Evolutionary conservation across 2,113 vertebrate species (phyloP), one percentile per base, ranked within the genome.

Genomic region (Vulpes ferrilata): DNA sequence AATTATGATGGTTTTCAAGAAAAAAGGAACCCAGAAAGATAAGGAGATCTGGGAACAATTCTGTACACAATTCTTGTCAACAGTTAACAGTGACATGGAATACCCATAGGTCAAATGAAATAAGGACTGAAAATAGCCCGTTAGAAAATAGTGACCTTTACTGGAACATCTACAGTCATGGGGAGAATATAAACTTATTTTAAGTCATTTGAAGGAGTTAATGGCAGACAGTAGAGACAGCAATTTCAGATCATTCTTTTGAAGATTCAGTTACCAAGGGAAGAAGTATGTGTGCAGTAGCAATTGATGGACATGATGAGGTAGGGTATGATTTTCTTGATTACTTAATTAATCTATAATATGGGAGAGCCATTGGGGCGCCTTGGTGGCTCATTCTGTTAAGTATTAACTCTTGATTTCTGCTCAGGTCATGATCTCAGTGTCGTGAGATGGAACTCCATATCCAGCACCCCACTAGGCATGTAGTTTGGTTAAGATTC

Each of bases 171-270:
- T 78, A 22, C 3, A 79, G 10, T 8, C 16, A 15, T n/a, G 22
- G 23, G 13, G 5, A 79, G 15, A 32, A 32, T 2, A 10, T 48
- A 16, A 38, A 80, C 11, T 65, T 60, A 35, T n/a, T 35, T 89
- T 64, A 88, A 51, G 13, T 60, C 43, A 65, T 83, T 97, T 90
- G 13, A 79, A 53, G 30, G 86, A 73, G 51, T 64, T 86, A 67
- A 74, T 57, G 22, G 60, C 17, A 92, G 67, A 79, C 20, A 43
- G 13, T 13, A n/a, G 27, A 80, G 17, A 30, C 0, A 69, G 11
- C 6, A 51, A 51, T 92, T 97, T 96, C 35, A 90, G 15, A 48
- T 15, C 53, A 57, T 71, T 82, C 43, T 35, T 91, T 57, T 81
- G 38, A 62, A 69, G 43, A 15, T 27, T 20, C 30, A 3, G 5